Evolutionary conservation across 1,140 invertebrate species (phyloP), one percentile per base, ranked within the genome.

Genomic region (Berghia stephanieae): DNA sequence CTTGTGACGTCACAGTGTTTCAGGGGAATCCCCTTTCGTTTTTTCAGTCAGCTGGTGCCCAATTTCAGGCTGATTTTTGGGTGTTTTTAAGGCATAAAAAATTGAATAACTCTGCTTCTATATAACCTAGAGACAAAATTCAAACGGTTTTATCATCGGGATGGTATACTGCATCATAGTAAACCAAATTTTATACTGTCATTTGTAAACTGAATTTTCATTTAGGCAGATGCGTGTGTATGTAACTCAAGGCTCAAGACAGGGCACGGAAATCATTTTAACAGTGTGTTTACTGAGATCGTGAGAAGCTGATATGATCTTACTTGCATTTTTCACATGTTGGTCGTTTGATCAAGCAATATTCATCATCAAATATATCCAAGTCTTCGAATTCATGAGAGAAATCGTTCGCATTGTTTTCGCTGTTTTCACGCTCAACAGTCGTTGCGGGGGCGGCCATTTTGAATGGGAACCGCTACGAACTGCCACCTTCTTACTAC

Each of bases 291-390:
- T 49, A 13, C 46, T n/a, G 13, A 49, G 13, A 49, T 49, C n/a
- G n/a, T 49, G 27, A 31, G 8, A 66, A 13, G 31, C 27, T 13
- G 8, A 21, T 66, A 66, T 16, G 10, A 27, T 63, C 72, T n/a
- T 75, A 75, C 72, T 60, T 75, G 55, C 72, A 75, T 43, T 40
- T 57, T n/a, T 75, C 38, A 66, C 72, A 75, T 1, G 55, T 63
- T 27, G 72, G 55, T 21, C 72, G 36, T 75, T 75, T 75, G 18
- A 44, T 8, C 27, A 44, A 16, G 44, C 3, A n/a, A 60, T n/a
- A 43, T 3, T 31, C 72, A 18, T 66, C 57, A 8, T 60, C 72
- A 49, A 60, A 60, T 27, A 60, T 66, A 6, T 75, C 72, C 42
- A 75, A 66, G 44, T 36, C 38, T 60, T 10, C 55, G 1, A 43